Evolutionary conservation across 2,888 invertebrate genomes (phyloP).

Genomic region (Ischnura elegans): DNA sequence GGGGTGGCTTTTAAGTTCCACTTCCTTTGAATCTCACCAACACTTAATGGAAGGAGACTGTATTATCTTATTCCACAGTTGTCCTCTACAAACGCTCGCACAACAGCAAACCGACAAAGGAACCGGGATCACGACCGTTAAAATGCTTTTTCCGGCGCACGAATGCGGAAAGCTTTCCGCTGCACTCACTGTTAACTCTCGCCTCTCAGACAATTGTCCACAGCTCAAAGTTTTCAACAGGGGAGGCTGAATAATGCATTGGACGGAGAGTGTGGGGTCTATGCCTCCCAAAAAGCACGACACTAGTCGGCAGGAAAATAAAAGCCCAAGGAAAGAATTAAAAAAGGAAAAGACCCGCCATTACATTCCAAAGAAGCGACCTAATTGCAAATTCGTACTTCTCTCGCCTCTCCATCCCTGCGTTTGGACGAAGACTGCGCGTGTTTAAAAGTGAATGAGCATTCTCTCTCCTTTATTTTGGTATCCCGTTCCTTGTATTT

Average conservation of each 20-base stretch:
- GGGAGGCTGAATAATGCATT: conserved; percentile 29
- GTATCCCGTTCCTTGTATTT: too few relatives aligned
- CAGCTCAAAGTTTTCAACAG: not conserved
- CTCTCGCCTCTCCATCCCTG: not conserved
- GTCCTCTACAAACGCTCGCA: not conserved
- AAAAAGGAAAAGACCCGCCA: not conserved
- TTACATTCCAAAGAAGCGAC: conserved; percentile 5
- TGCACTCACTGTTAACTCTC: not conserved
- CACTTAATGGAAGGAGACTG: not conserved
- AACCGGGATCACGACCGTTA: not conserved
- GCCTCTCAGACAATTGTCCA: not conserved
- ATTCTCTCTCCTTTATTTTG: too few relatives aligned
- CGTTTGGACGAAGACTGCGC: not conserved
- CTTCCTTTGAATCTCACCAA: too few relatives aligned
- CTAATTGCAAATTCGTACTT: not conserved
- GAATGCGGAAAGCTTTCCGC: not conserved
- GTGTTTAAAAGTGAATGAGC: not conserved
- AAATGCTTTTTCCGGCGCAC: not conserved
- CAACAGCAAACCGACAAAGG: not conserved
- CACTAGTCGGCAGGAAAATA: not conserved
- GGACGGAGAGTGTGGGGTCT: not conserved
- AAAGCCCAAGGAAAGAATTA: not conserved
- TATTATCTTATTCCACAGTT: not conserved
- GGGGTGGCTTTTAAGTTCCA: not conserved
- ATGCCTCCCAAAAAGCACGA: not conserved